Evolutionary conservation across 2,888 invertebrate species (phyloP).

Genomic region (Geophilus truncorum): DNA sequence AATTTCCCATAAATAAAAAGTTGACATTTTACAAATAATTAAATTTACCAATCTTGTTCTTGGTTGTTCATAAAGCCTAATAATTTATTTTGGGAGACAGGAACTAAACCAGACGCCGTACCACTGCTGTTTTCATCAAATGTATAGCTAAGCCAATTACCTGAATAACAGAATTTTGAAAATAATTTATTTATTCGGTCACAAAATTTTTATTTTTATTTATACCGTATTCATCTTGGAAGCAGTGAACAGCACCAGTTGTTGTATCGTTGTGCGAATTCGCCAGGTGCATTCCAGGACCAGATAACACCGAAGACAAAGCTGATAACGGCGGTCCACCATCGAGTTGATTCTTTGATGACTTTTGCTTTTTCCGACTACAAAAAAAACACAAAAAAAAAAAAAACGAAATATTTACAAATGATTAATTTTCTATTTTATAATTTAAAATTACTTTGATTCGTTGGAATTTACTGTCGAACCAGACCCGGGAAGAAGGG

Average conservation of each 20-base stretch:
- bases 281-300: slow-evolving; percentile 61
- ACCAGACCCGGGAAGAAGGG: slow-evolving; percentile 38
- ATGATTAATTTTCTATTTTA: not conserved
- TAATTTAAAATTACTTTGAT: not conserved
- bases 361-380: slow-evolving; percentile 18
- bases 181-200: not conserved
- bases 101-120: slow-evolving; percentile 44
- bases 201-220: not conserved
- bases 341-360: slow-evolving; percentile 42
- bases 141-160: slow-evolving; percentile 77
- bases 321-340: slow-evolving; percentile 39
- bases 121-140: slow-evolving; percentile 70
- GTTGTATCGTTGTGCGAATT: slow-evolving; percentile 73
- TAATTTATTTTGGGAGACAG: slow-evolving; percentile 38
- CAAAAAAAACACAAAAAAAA: too few species aligned
- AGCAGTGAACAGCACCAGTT: slow-evolving; percentile 79
- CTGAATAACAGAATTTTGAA: slow-evolving; percentile 42
- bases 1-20: too few species aligned
- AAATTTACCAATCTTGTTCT: slow-evolving; percentile 20
- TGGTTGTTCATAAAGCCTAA: slow-evolving; percentile 36
- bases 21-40: not conserved
- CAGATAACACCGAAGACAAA: slow-evolving; percentile 43
- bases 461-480: slow-evolving; percentile 35
- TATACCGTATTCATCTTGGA: slow-evolving; percentile 71
- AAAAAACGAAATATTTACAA: not conserved